Evolutionary conservation across 1,140 invertebrate species (phyloP).

Genomic region (Nilaparvata lugens): DNA sequence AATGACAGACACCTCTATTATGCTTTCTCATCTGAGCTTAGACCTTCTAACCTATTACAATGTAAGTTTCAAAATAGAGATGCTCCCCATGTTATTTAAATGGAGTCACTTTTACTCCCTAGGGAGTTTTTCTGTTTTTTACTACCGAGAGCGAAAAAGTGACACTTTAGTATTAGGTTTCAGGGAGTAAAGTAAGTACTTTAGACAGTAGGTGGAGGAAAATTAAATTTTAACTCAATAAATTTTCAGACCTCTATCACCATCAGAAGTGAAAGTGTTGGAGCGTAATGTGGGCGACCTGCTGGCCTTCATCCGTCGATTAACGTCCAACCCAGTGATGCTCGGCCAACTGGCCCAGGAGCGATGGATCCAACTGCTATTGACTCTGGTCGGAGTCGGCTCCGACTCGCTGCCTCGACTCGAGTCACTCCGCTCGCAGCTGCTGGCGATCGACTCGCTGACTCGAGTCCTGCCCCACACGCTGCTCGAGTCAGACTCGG

Average conservation of each 20-base stretch:
- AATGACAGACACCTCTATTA: too few species aligned
- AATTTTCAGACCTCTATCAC: neutral
- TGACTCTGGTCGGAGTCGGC: conserved; percentile 37
- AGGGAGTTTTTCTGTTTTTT: too few species aligned
- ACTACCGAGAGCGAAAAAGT: too few species aligned
- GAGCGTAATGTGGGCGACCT: conserved; percentile 42
- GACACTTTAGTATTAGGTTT: too few species aligned
- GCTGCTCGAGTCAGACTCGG: conserved; percentile 19
- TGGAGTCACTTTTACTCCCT: too few species aligned
- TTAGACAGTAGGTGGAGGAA: too few species aligned
- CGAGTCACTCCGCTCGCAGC: conserved; percentile 40
- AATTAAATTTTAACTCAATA: too few species aligned
- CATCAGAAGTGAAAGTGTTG: conserved; percentile 17
- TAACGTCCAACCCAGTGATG: conserved; percentile 38
- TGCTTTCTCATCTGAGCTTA: too few species aligned
- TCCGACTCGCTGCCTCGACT: conserved; percentile 28
- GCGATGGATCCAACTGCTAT: conserved; percentile 41
- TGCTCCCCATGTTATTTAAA: too few species aligned
- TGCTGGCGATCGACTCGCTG: conserved; percentile 43
- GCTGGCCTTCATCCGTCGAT: conserved; percentile 44
- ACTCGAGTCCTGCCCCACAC: neutral
- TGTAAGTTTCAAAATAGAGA: too few species aligned
- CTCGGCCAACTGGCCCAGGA: conserved; percentile 37
- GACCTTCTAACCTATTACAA: too few species aligned
- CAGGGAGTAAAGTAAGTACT: too few species aligned